Base-by-base conservation (phyloP, 2,888 invertebrate genomes). In the Epicampocera succincta region DNA sequence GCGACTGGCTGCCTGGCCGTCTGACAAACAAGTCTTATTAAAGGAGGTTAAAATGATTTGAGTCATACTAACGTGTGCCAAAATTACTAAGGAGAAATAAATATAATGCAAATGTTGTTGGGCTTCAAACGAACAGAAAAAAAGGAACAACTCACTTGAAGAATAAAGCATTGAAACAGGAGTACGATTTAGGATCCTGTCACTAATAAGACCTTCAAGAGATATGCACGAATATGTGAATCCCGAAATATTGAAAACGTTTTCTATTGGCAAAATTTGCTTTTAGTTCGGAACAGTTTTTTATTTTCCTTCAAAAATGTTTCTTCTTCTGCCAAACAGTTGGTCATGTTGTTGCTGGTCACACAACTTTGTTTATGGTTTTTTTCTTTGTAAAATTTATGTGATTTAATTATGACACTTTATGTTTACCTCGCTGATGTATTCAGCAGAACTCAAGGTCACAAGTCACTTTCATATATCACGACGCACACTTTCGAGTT, bases 331-430 rank as follows among this genome's bases (percentile, higher is more conserved):
- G n/a, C n/a, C n/a, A n/a, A n/a, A n/a, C n/a, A n/a, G n/a, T n/a
- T n/a, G n/a, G n/a, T 25, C 5, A 3, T 25, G 2, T 5, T 25
- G 25, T 25, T 3, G 25, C 5, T 25, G 25, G 25, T 25, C 25
- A 25, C 25, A 25, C 5, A 25, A 25, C 25, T 25, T 25, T 25
- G n/a, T 25, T 5, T 5, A 42, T 42, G 1, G 1, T 3, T 5
- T n/a, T n/a, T 29, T 25, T 50, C n/a, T 65, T 25, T 50, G 13
- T n/a, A 60, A 60, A 9, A 60, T 25, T 25, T 21, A 17, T 21
- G 1, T 52, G 9, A 17, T 42, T 40, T 52, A 19, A 19, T 44
- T n/a, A 11, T 21, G 15, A 52, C 63, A 46, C 29, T 46, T 17
- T 25, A 33, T 9, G 25, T 46, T 46, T 29, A 12, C 29, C 12